phyloP scores from a whole-genome alignment of 2,113 vertebrate genomes.

The Sakesphorus luctuosus region DNA sequence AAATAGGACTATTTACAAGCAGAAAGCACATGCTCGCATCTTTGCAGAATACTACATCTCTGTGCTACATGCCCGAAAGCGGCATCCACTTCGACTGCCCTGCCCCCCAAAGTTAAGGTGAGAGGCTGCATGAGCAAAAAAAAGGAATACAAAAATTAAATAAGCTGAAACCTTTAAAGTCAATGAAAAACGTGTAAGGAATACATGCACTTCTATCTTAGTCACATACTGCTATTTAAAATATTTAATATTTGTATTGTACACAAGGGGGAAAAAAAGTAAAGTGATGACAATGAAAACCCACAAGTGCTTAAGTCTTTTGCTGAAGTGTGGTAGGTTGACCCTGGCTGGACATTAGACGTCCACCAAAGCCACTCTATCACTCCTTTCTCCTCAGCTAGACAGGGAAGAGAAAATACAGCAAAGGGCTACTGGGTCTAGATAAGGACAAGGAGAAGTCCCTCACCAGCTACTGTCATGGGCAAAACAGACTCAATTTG shows the following conservation, averaged over 20 bases:
- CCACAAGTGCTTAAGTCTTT: not conserved
- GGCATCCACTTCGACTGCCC: not conserved
- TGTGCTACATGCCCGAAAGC: not conserved
- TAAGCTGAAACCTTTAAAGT: not conserved
- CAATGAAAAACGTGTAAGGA: not conserved
- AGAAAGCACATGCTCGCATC: slow-evolving; percentile 63
- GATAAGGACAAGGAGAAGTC: not conserved
- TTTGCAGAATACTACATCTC: not conserved
- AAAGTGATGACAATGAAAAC: not conserved
- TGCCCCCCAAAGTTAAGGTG: not conserved
- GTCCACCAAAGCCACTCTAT: not conserved
- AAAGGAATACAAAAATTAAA: not conserved
- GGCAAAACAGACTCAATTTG: not conserved
- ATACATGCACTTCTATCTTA: not conserved
- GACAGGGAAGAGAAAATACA: not conserved
- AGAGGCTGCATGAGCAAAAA: not conserved
- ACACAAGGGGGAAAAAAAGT: not conserved
- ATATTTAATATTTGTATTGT: not conserved
- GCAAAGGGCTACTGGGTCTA: not conserved
- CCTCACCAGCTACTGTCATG: not conserved
- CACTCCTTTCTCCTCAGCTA: not conserved
- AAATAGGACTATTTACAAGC: slow-evolving; percentile 46
- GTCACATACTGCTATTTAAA: not conserved
- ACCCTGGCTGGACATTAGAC: not conserved
- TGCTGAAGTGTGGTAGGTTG: rapidly evolving